Evolutionary conservation across 2,888 invertebrate species (phyloP).

Genomic region (Chironomus tentans): DNA sequence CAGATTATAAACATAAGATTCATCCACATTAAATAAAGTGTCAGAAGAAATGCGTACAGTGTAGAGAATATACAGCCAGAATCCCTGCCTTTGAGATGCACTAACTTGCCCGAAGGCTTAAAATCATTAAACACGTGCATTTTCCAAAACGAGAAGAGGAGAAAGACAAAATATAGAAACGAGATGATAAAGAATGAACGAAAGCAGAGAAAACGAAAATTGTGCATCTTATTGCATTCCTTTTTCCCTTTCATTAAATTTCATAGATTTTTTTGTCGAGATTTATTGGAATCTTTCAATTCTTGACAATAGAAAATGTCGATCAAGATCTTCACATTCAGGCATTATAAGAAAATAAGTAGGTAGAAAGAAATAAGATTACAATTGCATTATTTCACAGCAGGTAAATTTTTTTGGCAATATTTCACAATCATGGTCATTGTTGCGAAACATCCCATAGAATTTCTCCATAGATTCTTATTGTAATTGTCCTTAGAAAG

Average conservation of each 20-base stretch:
- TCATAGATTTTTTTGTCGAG: neutral
- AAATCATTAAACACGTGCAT: constrained; percentile 25
- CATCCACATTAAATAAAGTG: neutral
- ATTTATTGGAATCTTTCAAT: neutral
- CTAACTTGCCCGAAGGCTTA: constrained; percentile 12
- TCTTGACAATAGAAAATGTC: neutral
- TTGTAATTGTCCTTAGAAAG: neutral
- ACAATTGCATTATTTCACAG: neutral
- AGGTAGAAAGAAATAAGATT: neutral
- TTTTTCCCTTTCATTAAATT: neutral
- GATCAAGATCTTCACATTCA: neutral
- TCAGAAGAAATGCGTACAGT: neutral
- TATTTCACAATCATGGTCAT: neutral
- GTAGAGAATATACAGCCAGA: neutral
- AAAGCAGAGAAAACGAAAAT: neutral
- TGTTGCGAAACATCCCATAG: neutral
- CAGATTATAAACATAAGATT: neutral
- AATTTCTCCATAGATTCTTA: neutral
- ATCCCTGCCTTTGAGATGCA: neutral
- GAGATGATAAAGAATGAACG: neutral
- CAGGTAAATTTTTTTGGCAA: neutral
- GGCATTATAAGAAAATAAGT: neutral
- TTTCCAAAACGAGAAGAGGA: neutral
- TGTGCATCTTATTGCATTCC: neutral
- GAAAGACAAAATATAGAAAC: neutral